phyloP scores from a whole-genome alignment of 2,888 invertebrate species.

The Volucella inflata region DNA sequence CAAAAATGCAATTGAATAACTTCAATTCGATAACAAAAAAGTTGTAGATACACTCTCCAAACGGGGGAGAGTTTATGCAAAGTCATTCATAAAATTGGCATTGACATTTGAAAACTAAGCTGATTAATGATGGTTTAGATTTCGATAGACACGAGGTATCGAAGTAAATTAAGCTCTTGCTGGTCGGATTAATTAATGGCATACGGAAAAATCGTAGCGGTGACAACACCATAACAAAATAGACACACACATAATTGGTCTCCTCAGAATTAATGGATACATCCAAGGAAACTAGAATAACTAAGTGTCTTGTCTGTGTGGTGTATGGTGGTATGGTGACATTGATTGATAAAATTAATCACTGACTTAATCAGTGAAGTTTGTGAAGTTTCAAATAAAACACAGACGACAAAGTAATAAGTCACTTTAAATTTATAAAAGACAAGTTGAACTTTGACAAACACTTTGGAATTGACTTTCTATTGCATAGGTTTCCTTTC shows the following conservation, averaged over 20 bases:
- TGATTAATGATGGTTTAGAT: conserved; percentile 60
- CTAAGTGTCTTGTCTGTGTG: too few relatives aligned
- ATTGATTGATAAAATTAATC: too few relatives aligned
- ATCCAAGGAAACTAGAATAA: too few relatives aligned
- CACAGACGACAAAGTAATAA: too few relatives aligned
- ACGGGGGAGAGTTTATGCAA: conserved; percentile 4
- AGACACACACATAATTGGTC: conserved; percentile 13
- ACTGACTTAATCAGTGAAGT: too few relatives aligned
- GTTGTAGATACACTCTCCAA: not conserved
- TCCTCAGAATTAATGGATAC: too few relatives aligned
- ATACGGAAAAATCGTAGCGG: conserved; percentile 40
- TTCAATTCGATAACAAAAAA: conserved; percentile 6
- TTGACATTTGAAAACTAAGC: conserved; percentile 55
- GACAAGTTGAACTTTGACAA: too few relatives aligned
- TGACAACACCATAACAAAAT: conserved; percentile 25
- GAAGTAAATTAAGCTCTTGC: conserved; percentile 44
- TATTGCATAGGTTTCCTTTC: too few relatives aligned
- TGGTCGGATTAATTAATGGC: conserved; percentile 53
- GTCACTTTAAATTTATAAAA: too few relatives aligned
- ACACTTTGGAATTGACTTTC: too few relatives aligned
- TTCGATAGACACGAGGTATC: conserved; percentile 48
- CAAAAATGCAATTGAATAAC: conserved; percentile 43
- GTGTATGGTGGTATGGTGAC: too few relatives aligned
- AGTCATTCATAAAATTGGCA: conserved; percentile 50
- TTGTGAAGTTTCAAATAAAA: too few relatives aligned